Conservation (phyloP, 2,888 invertebrate genomes). For the Aporophyla lueneburgensis region DNA sequence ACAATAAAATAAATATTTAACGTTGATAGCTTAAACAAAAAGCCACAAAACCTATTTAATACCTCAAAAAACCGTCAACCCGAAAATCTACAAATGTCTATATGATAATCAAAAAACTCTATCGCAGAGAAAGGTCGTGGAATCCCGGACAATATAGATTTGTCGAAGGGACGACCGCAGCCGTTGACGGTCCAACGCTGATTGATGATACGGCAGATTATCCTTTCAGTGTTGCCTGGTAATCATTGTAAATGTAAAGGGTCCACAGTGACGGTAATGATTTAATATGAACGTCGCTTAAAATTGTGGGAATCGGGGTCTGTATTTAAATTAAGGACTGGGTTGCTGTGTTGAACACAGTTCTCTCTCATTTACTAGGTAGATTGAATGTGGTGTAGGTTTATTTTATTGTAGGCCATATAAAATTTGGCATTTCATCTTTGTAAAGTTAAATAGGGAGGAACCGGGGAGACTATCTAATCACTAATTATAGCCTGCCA, state of each 20-base stretch:
- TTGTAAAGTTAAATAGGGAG: not conserved
- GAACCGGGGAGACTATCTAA: not conserved
- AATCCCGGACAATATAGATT: slow-evolving; percentile 65
- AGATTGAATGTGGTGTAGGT: not conserved
- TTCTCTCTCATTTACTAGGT: slow-evolving; percentile 16
- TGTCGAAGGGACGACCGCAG: slow-evolving; percentile 55
- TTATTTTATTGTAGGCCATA: not conserved
- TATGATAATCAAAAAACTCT: slow-evolving; percentile 55
- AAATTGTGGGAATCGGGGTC: slow-evolving; percentile 31
- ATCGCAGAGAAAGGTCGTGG: slow-evolving; percentile 53
- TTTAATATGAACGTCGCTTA: slow-evolving; percentile 49
- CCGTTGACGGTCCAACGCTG: slow-evolving; percentile 58
- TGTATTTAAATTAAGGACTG: slow-evolving; percentile 31
- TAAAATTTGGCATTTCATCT: not conserved
- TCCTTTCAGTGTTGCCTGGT: slow-evolving; percentile 54
- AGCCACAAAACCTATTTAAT: slow-evolving; percentile 7
- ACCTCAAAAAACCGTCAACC: slow-evolving; percentile 30
- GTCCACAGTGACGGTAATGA: slow-evolving; percentile 58
- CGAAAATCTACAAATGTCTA: slow-evolving; percentile 42
- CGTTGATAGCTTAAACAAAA: not conserved
- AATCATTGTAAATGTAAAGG: slow-evolving; percentile 60
- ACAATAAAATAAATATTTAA: not conserved
- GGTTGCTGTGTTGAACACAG: slow-evolving; percentile 1
- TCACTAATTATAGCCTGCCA: too few species aligned
- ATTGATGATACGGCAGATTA: slow-evolving; percentile 71